Evolutionary conservation across 2,888 invertebrate species (phyloP).

Genomic region (Drosophila demipolita): DNA sequence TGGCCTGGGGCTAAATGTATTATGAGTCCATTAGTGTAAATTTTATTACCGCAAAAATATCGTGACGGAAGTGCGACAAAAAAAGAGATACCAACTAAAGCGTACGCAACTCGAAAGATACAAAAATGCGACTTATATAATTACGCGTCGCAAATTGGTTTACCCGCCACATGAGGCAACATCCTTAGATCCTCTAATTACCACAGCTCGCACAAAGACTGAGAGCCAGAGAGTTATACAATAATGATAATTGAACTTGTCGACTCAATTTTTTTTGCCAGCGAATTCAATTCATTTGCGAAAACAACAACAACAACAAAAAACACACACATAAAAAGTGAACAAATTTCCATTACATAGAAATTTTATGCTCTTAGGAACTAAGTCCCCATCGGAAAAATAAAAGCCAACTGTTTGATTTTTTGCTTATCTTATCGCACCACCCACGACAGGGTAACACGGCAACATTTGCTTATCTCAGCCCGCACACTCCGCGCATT

Average conservation of each 20-base stretch:
- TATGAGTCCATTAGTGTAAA: slow-evolving; percentile 71
- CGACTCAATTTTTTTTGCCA: background rate
- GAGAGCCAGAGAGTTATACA: background rate
- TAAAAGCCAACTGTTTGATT: slow-evolving; percentile 63
- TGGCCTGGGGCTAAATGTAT: slow-evolving; percentile 47
- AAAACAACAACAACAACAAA: background rate
- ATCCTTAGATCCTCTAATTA: slow-evolving; percentile 62
- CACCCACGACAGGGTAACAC: slow-evolving; percentile 11
- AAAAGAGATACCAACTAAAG: slow-evolving; percentile 11
- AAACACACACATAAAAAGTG: background rate
- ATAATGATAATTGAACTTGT: background rate
- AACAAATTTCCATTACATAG: slow-evolving; percentile 45
- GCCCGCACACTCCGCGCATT: slow-evolving; percentile 52
- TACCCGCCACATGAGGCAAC: slow-evolving; percentile 58
- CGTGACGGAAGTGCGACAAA: slow-evolving; percentile 38
- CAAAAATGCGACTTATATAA: slow-evolving; percentile 57
- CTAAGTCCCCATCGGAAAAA: slow-evolving; percentile 13
- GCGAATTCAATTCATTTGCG: slow-evolving; percentile 53
- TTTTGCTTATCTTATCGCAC: slow-evolving; percentile 66
- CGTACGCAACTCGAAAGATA: slow-evolving; percentile 45
- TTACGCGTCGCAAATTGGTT: slow-evolving; percentile 67
- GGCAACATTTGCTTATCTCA: slow-evolving; percentile 41
- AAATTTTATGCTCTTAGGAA: slow-evolving; percentile 50
- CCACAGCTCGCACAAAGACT: background rate
- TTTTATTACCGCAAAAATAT: slow-evolving; percentile 62